Evolutionary conservation across 2,113 vertebrate species (phyloP).

Genomic region (Myotis davidii): DNA sequence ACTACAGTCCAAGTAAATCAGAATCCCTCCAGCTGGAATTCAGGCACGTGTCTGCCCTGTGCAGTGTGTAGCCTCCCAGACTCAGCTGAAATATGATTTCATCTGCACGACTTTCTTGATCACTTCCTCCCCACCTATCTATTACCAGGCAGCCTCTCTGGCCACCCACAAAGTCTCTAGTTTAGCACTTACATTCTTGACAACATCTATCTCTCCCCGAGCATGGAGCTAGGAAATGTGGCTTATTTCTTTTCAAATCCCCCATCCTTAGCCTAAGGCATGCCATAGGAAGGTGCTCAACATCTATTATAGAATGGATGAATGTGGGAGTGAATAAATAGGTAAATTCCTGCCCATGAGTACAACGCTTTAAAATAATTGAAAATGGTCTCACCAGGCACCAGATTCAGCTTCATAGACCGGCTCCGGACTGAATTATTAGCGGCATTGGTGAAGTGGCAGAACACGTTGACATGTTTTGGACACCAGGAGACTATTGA

Average conservation of each 20-base stretch:
- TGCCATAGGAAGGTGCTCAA: background rate
- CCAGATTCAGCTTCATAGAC: slow-evolving; percentile 60
- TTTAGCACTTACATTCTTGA: background rate
- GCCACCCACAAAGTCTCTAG: background rate
- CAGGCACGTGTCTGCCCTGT: background rate
- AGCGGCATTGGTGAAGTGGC: slow-evolving; percentile 75
- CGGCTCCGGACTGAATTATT: slow-evolving; percentile 64
- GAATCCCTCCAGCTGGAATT: background rate
- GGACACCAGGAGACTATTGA: background rate
- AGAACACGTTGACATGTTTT: rapidly evolving
- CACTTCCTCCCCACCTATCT: background rate
- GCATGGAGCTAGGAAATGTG: background rate
- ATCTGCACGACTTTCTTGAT: background rate
- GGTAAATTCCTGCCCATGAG: background rate
- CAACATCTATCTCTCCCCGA: background rate
- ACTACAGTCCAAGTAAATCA: background rate
- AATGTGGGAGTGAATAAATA: background rate
- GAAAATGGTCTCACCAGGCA: slow-evolving; percentile 78
- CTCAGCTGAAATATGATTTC: background rate
- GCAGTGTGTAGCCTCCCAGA: background rate
- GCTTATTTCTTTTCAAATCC: background rate
- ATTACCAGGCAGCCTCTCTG: background rate
- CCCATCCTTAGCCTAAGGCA: background rate
- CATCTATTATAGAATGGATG: background rate
- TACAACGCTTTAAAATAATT: background rate